Evolutionary conservation across 2,113 vertebrate species (phyloP), one percentile per base, ranked within the genome.

Genomic region (Tachysurus fulvidraco): DNA sequence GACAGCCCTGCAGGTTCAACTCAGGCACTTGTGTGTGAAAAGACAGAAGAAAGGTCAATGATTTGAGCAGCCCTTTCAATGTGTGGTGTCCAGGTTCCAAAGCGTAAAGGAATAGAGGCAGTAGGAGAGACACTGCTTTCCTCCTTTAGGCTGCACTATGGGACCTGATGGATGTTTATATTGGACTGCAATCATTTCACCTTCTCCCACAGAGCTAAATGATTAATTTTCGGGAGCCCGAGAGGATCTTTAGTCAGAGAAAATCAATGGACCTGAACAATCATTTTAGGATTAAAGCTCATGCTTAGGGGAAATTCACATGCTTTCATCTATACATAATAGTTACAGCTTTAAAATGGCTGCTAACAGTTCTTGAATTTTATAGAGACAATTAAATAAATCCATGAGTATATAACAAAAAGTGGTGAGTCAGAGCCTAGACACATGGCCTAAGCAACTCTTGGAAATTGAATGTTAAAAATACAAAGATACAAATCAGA

Each of bases 221-320:
- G 59, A 86, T 87, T 88, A 64, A 69, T 83, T 82, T 86, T 52
- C 25, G 10, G 55, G 21, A 25, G 65, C 65, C 52, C 30, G 36
- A 28, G 62, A 77, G 60, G 85, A 84, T 62, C 79, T 62, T 86
- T 81, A 86, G 69, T 64, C 77, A 77, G n/a, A 73, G 83, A 65
- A 85, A 88, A 88, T 87, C 85, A 87, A 88, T 90, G 69, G 73
- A 79, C 54, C 76, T 73, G 62, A 86, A 82, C 82, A 62, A 88
- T 88, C 78, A 84, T 71, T 62, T 85, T 36, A 71, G 85, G 85
- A 87, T 88, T 78, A 86, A 46, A 50, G 54, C 44, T 46, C 16
- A 54, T 77, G 41, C 73, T 83, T 54, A 67, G 46, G 54, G 36
- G 69, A 7, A 44, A 64, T 76, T 83, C 55, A 71, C 78, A 62